Evolutionary conservation across 2,797 vertebrate genomes (phyloP).

Genomic region (Halcyon smyrnensis): DNA sequence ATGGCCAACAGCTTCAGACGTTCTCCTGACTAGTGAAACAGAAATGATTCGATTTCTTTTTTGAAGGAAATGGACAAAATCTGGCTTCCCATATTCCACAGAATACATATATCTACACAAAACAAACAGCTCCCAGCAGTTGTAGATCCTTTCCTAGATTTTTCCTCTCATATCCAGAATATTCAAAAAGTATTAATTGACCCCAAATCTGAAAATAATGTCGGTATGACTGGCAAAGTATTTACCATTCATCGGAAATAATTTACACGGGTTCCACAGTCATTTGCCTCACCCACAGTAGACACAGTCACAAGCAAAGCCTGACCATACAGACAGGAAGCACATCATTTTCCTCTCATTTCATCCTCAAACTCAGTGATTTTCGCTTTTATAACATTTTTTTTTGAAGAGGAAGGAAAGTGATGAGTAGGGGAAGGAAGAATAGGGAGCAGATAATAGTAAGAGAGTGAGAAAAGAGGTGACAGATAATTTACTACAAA

Average conservation of each 20-base stretch:
- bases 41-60: not conserved
- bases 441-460: not conserved
- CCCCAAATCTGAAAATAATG: not conserved
- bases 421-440: not conserved
- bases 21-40: rapidly evolving
- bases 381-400: slow-evolving; percentile 4
- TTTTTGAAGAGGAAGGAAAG: not conserved
- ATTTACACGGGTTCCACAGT: not conserved
- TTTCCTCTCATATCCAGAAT: not conserved
- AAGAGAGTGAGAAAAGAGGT: not conserved
- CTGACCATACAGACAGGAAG: not conserved
- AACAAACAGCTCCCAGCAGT: not conserved
- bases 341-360: not conserved
- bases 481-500: not conserved
- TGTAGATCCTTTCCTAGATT: not conserved
- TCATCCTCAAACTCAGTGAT: slow-evolving; percentile 11
- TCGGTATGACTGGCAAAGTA: not conserved
- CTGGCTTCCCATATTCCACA: not conserved
- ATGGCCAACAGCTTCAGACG: not conserved
- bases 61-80: not conserved
- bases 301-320: not conserved
- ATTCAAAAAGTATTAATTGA: not conserved
- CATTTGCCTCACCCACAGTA: not conserved
- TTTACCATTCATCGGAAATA: not conserved
- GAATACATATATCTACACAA: rapidly evolving